Evolutionary conservation across 1,140 invertebrate genomes (phyloP).

Genomic region (Heliconius congener): DNA sequence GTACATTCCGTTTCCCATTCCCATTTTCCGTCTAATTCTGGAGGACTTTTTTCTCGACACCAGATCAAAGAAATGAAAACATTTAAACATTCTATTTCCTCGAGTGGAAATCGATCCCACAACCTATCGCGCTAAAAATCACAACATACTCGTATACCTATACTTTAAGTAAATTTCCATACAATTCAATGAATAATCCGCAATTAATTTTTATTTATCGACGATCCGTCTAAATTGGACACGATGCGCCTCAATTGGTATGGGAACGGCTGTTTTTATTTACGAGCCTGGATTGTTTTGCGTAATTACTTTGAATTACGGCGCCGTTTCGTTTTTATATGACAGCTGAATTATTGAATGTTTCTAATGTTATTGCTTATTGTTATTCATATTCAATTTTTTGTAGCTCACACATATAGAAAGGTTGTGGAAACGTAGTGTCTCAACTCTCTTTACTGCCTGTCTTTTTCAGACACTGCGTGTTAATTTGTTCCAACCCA

Average conservation of each 20-base stretch:
- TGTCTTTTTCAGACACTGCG: no score
- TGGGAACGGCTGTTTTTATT: constrained; percentile 36
- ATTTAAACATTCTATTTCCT: no score
- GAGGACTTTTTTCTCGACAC: no score
- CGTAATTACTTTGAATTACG: constrained; percentile 33
- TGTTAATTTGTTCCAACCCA: no score
- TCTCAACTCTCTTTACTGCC: no score
- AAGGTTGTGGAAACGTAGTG: neutral
- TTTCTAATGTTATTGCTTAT: neutral
- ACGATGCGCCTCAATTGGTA: constrained; percentile 32
- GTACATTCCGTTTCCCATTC: no score
- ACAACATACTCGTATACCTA: no score
- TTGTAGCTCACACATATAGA: neutral
- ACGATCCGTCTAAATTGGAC: constrained; percentile 34
- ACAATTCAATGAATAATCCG: constrained; percentile 30
- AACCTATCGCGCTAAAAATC: no score
- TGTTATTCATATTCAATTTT: no score
- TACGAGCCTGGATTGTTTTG: constrained; percentile 30
- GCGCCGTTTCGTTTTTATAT: constrained; percentile 6
- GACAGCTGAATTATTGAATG: neutral
- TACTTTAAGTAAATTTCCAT: neutral
- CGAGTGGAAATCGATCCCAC: no score
- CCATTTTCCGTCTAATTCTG: no score
- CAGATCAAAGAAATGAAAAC: no score
- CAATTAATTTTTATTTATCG: constrained; percentile 37